A percentile compares a stretch with the other conserved stretches of the same genome.
phyloP scores from a whole-genome alignment of 2,797 vertebrate genomes.

The Salarias fasciatus region DNA sequence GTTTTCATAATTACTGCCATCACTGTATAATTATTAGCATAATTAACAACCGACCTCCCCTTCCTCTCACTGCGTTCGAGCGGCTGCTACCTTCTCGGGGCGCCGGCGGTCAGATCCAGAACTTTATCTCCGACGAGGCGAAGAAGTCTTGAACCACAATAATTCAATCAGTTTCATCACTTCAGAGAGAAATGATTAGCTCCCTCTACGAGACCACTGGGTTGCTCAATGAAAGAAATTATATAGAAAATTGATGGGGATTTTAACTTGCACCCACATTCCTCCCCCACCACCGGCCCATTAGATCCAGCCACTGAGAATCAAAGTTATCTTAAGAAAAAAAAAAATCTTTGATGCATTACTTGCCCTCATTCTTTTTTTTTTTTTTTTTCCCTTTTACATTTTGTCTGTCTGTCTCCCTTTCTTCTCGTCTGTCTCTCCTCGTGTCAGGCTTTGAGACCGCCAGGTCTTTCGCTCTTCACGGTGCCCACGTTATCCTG shows the following conservation, averaged over 20 bases:
- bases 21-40: constrained; percentile 58
- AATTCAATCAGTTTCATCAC: constrained; percentile 84
- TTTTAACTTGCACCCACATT: constrained; percentile 62
- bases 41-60: constrained; percentile 53
- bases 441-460: constrained; percentile 92
- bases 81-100: constrained; percentile 46
- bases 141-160: constrained; percentile 71
- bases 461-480: constrained; percentile 93
- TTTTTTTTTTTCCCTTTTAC: constrained; percentile 10
- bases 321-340: constrained; percentile 72
- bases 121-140: constrained; percentile 69
- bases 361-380: constrained; percentile 35
- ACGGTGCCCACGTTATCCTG: constrained; percentile 93
- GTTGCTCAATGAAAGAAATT: constrained; percentile 76
- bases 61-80: constrained; percentile 13
- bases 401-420: constrained; percentile 21
- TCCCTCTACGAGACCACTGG: constrained; percentile 73
- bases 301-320: constrained; percentile 64
- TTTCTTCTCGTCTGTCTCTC: constrained; percentile 43
- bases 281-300: constrained; percentile 36
- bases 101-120: constrained; percentile 58
- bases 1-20: constrained; percentile 67
- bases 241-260: constrained; percentile 81
- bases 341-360: constrained; percentile 73
- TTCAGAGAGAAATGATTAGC: constrained; percentile 82